A percentile compares a stretch with the other conserved stretches of the same genome.
Evolutionary conservation across 2,797 vertebrate species (phyloP).

Genomic region (Apogon hyalosoma): DNA sequence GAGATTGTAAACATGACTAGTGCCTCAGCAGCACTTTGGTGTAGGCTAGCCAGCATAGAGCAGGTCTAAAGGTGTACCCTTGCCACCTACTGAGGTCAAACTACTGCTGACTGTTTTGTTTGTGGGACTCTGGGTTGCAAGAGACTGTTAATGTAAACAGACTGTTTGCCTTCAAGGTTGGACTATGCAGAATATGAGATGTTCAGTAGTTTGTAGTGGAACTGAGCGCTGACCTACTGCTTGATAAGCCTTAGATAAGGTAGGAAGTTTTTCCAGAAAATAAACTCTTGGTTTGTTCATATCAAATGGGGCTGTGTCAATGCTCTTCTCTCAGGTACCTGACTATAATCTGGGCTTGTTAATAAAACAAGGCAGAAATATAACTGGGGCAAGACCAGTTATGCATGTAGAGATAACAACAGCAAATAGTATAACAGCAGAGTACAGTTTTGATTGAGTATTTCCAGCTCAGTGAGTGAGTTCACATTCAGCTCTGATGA

Average conservation of each 20-base stretch:
- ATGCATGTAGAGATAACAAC: conserved; percentile 7
- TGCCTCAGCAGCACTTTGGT: conserved; percentile 58
- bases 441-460: conserved; percentile 53
- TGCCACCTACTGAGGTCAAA: conserved; percentile 50
- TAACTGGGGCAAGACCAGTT: conserved; percentile 26
- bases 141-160: conserved; percentile 71
- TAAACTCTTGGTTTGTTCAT: conserved; percentile 46
- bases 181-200: conserved; percentile 71
- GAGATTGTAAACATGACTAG: conserved; percentile 59
- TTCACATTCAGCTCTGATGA: conserved; percentile 63
- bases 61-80: conserved; percentile 54
- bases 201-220: conserved; percentile 29
- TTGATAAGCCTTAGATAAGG: conserved; percentile 63
- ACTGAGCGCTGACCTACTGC: conserved; percentile 41
- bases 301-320: conserved; percentile 40
- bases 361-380: not conserved
- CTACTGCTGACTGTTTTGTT: conserved; percentile 52
- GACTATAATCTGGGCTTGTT: conserved; percentile 59
- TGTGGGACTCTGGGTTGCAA: conserved; percentile 20
- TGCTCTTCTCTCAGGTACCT: conserved; percentile 83
- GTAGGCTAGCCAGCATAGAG: conserved; percentile 32
- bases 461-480: conserved; percentile 63
- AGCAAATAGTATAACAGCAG: not conserved
- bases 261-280: conserved; percentile 27
- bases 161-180: conserved; percentile 73